Conservation (phyloP, 2,797 vertebrate genomes). For the Prunella strophiata region DNA sequence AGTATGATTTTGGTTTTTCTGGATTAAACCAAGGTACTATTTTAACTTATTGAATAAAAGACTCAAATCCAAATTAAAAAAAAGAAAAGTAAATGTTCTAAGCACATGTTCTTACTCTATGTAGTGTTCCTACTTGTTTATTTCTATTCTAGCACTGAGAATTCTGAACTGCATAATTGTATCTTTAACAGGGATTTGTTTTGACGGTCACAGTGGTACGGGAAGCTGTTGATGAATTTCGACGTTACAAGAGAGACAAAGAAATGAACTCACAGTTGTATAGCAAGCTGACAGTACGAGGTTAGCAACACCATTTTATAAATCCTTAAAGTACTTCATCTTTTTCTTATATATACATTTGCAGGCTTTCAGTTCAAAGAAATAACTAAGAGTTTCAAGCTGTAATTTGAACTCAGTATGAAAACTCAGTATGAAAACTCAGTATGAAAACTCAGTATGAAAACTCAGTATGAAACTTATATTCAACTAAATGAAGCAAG, state of each 20-base stretch:
- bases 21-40: background rate
- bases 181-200: constrained; percentile 88
- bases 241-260: constrained; percentile 93
- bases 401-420: no score
- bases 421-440: no score
- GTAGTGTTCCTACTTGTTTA: background rate
- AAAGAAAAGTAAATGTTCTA: background rate
- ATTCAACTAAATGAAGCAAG: background rate
- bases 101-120: background rate
- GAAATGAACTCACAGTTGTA: constrained; percentile 98
- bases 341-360: background rate
- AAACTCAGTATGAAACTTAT: background rate
- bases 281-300: constrained; percentile 95
- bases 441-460: no score
- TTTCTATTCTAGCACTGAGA: background rate
- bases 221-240: constrained; percentile 93
- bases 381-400: background rate
- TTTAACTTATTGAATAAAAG: background rate
- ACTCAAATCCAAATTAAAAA: background rate
- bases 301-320: constrained; percentile 74
- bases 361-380: background rate
- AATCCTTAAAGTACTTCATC: background rate
- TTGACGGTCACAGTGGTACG: constrained; percentile 91
- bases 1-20: background rate
- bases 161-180: constrained; percentile 26